Evolutionary conservation across 2,113 vertebrate species (phyloP), one percentile per base, ranked within the genome.

Genomic region (Zootoca vivipara): DNA sequence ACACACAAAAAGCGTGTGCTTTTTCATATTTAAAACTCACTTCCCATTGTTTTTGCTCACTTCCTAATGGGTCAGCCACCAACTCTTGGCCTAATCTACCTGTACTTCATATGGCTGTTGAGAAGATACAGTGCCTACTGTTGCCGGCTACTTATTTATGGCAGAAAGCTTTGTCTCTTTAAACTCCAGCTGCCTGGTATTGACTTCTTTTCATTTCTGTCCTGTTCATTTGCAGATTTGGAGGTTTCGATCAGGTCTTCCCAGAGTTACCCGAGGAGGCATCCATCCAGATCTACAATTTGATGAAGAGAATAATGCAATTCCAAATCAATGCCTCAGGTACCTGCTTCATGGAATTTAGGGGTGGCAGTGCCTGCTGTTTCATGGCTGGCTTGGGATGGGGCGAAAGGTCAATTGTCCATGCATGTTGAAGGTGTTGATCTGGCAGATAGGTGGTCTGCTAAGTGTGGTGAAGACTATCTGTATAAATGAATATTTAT

Each of bases 271-370:
- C 90, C n/a, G 73, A 52, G 65, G 80, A 90, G 26, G 89, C 89
- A 9, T 86, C 89, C 10, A 67, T 56, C 0, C 46, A 78, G 22
- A 58, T 89, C 73, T 93, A 92, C 30, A 33, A 56, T 56, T 85
- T 85, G 30, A 92, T 92, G 78, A 88, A 83, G 62, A 86, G 70
- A 15, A 89, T 90, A 62, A 46, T 93, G 85, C 79, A 83, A 35
- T 20, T 28, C 72, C 89, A 93, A 16, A 82, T 86, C 40, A 83
- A 67, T 38, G 4, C 46, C 40, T 92, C 92, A 89, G 92, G 92
- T 93, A 85, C 40, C 3, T 0, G 7, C 65, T 67, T 87, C 26
- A 18, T 40, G 72, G 42, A 0, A 0, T 13, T 5, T 2, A 69
- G 9, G 46, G 10, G 46, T 4, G 9, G 38, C 4, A n/a, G 26